Base-by-base conservation (phyloP, 2,113 vertebrate genomes). In the Periophthalmus modestus region DNA sequence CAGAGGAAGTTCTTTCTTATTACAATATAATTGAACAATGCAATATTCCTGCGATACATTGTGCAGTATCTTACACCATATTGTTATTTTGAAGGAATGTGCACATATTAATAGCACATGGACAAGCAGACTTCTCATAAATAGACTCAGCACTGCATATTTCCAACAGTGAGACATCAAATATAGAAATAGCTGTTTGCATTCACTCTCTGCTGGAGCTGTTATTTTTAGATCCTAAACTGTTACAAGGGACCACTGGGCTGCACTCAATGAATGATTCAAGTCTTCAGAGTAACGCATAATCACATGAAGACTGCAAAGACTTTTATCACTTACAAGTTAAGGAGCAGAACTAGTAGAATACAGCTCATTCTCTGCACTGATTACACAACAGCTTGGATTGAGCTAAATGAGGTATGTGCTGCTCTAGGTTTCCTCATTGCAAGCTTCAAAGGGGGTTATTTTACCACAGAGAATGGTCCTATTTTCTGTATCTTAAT, bases 221-320 rank as follows among this genome's bases (percentile, higher is more conserved):
- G 85, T 79, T 90, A 91, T 90, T 91, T 91, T 88, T 92, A 89
- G 89, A 82, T 55, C 77, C 52, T 78, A 85, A 90, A 92, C 78
- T 81, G 88, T 89, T 87, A 89, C 85, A 71, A 78, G 81, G 82
- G 85, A 85, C 73, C 66, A 69, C 78, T 77, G 85, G 73, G 73
- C 80, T 88, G 77, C 81, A 82, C 76, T 83, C 67, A 48, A 88
- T 92, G 86, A 91, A 91, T 88, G 87, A 89, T 90, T 92, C 88
- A 90, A 65, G 81, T 78, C 63, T 74, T 84, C 79, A 81, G 75
- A 82, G 82, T 78, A 79, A 85, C 69, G 82, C 85, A 85, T 88
- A 80, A 87, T 88, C 79, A 82, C 65, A 77, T 69, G 72, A 75
- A 73, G 74, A 76, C 72, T 68, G 77, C 48, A 52, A 74, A 54